Conservation (phyloP, 1,140 invertebrate species). For the Heliconius nattereri region DNA sequence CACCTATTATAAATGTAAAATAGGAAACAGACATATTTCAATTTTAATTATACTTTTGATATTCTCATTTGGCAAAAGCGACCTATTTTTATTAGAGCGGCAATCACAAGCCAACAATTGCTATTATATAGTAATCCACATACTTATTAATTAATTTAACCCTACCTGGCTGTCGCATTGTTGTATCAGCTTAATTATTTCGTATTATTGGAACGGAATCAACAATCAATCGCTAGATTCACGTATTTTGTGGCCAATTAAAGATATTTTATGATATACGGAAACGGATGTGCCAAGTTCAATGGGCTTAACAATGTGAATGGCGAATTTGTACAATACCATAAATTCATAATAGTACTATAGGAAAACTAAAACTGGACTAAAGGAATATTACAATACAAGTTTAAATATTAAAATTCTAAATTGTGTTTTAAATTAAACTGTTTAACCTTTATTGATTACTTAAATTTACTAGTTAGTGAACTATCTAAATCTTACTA, state of each 20-base stretch:
- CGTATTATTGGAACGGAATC: conserved; percentile 25
- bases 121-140: background rate
- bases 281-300: conserved; percentile 31
- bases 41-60: background rate
- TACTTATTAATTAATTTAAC: conserved; percentile 23
- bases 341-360: background rate
- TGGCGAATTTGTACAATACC: conserved; percentile 18
- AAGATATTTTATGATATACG: conserved; percentile 29
- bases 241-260: conserved; percentile 20
- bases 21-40: background rate
- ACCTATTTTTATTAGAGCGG: conserved; percentile 24
- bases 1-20: no score
- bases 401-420: no score
- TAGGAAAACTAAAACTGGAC: no score
- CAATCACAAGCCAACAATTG: conserved; percentile 12
- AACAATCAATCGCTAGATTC: conserved; percentile 8
- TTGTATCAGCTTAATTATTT: conserved; percentile 28
- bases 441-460: no score
- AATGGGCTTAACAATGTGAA: conserved; percentile 13
- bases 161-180: background rate
- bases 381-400: no score
- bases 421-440: no score
- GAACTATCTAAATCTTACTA: no score
- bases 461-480: no score
- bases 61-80: conserved; percentile 24